These are phyloP conservation scores for Zaprionus vittiger DNA, from an alignment of 1,140 invertebrate genomes.

Conservation along the genomic window DNA sequence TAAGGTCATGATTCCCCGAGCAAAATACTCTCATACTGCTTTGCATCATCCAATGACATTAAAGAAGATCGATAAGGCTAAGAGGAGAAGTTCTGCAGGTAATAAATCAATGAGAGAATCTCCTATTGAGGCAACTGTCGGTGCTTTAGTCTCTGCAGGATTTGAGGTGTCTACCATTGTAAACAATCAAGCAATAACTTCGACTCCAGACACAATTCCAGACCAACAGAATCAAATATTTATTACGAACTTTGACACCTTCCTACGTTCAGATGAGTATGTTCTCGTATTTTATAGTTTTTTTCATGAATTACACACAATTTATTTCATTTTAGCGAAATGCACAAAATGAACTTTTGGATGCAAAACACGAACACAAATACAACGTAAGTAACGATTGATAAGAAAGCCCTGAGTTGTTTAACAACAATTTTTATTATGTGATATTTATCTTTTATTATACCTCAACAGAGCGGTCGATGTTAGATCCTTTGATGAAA, in stretches of 20 bases:
- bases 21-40: constrained; percentile 89
- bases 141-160: constrained; percentile 91
- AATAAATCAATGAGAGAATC: neutral
- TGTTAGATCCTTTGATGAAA: constrained; percentile 92
- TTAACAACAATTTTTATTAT: neutral
- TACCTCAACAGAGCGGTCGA: constrained; percentile 86
- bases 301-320: neutral
- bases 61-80: constrained; percentile 9
- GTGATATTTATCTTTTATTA: neutral
- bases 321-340: constrained; percentile 12
- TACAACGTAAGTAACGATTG: constrained; percentile 23
- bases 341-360: constrained; percentile 28
- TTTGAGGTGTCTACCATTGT: constrained; percentile 93
- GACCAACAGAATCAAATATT: neutral
- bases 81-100: neutral
- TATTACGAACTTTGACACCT: neutral
- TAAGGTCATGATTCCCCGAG: constrained; percentile 93
- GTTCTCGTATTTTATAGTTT: neutral
- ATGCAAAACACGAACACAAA: constrained; percentile 16
- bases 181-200: constrained; percentile 40
- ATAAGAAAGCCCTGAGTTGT: too few relatives aligned
- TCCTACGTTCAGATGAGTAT: constrained; percentile 24
- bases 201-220: neutral
- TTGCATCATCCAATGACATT: constrained; percentile 31
- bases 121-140: constrained; percentile 61